Conservation (phyloP, 1,140 invertebrate species). For the Ephestia elutella region DNA sequence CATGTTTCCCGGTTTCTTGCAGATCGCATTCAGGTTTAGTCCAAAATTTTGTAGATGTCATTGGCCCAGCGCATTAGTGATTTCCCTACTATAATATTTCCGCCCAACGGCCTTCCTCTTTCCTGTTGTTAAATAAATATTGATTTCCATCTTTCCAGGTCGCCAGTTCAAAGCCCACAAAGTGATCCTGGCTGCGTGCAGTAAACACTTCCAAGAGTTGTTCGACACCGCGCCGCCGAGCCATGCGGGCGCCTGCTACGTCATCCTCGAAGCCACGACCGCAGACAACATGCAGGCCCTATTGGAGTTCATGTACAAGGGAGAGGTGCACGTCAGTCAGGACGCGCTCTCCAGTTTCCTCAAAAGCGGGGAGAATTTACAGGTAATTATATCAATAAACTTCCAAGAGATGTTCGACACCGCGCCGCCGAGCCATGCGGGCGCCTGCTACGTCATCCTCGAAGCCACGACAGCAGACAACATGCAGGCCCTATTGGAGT, state of each 20-base stretch:
- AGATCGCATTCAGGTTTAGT: too few species aligned
- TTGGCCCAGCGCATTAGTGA: too few species aligned
- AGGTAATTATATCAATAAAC: constrained; percentile 70
- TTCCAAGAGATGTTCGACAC: too few species aligned
- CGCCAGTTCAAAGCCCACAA: constrained; percentile 93
- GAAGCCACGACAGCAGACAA: constrained; percentile 69
- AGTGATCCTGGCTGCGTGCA: constrained; percentile 93
- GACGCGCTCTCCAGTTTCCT: constrained; percentile 91
- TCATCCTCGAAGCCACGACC: constrained; percentile 90
- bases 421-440: constrained; percentile 77
- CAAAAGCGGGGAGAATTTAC: constrained; percentile 91
- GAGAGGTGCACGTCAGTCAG: constrained; percentile 92
- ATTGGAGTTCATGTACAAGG: constrained; percentile 95
- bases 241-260: constrained; percentile 85
- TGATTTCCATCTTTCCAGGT: constrained; percentile 76
- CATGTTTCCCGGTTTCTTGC: too few species aligned
- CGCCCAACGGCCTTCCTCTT: too few species aligned
- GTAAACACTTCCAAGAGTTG: constrained; percentile 93
- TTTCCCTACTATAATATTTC: too few species aligned
- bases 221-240: constrained; percentile 90
- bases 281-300: constrained; percentile 92
- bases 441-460: constrained; percentile 71
- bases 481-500: too few species aligned
- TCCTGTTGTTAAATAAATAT: too few species aligned
- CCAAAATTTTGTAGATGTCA: too few species aligned